Percentiles rank a stretch among this genome's conserved stretches.
phyloP scores from a whole-genome alignment of 2,888 invertebrate species.

The Chymomyza fuscimana region DNA sequence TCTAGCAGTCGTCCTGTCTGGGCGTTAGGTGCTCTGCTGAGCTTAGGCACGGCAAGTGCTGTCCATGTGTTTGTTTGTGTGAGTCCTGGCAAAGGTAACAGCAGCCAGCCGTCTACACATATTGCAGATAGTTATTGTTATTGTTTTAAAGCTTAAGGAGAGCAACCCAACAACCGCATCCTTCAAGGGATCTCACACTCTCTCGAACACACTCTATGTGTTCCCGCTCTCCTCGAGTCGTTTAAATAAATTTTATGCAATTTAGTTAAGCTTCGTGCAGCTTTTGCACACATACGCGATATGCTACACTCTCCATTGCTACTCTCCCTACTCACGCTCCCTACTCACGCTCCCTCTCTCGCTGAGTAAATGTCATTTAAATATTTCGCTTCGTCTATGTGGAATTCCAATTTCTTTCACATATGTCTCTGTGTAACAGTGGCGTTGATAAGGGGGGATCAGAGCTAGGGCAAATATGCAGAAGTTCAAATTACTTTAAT shows the following conservation, averaged over 20 bases:
- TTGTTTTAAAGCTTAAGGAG: constrained; percentile 68
- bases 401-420: constrained; percentile 69
- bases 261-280: constrained; percentile 63
- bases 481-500: too few relatives aligned
- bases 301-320: background rate
- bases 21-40: background rate
- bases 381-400: constrained; percentile 62
- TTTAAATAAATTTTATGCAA: constrained; percentile 75
- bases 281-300: background rate
- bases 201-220: background rate
- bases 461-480: too few relatives aligned
- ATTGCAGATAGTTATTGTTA: constrained; percentile 58
- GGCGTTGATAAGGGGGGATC: background rate
- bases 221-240: constrained; percentile 30
- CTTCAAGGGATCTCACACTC: background rate
- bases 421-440: constrained; percentile 27
- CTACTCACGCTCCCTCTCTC: constrained; percentile 14
- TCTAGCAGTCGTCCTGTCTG: background rate
- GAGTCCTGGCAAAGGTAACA: constrained; percentile 1
- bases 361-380: constrained; percentile 71
- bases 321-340: background rate
- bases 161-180: background rate
- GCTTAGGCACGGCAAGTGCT: background rate
- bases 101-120: constrained; percentile 39
- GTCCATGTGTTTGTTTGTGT: background rate